phyloP scores from a whole-genome alignment of 2,888 invertebrate species.

The Rhabditoides inermis region DNA sequence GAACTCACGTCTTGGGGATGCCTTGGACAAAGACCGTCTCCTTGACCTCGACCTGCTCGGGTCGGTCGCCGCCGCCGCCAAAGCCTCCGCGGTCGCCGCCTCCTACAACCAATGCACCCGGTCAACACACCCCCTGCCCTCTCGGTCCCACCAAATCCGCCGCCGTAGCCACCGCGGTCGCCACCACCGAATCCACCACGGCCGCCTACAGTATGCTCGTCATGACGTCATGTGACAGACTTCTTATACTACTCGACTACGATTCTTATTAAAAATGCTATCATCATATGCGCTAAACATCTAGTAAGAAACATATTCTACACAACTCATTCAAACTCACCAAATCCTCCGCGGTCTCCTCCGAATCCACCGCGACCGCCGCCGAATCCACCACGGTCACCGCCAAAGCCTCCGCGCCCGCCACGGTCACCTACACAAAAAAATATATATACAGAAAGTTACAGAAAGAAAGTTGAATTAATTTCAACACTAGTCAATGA shows the following conservation, averaged over 20 bases:
- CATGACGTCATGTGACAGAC: background rate
- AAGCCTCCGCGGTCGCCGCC: slow-evolving; percentile 12
- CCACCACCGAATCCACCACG: background rate
- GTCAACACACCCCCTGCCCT: slow-evolving; percentile 16
- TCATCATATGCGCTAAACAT: too few relatives aligned
- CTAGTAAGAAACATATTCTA: too few relatives aligned
- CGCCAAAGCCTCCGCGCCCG: slow-evolving; percentile 6
- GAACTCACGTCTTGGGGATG: slow-evolving; percentile 25
- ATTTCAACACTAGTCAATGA: too few relatives aligned
- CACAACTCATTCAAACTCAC: too few relatives aligned
- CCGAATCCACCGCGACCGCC: slow-evolving; percentile 6
- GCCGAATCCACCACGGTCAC: slow-evolving; percentile 17
- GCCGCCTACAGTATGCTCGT: background rate
- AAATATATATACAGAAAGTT: too few relatives aligned
- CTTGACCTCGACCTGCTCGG: slow-evolving; percentile 35
- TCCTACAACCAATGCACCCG: too few relatives aligned
- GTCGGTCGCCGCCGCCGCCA: slow-evolving; percentile 17
- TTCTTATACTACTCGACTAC: background rate
- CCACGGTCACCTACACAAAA: background rate
- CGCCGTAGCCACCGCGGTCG: background rate
- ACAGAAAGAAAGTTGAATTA: too few relatives aligned
- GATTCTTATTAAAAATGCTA: background rate
- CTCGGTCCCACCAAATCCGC: slow-evolving; percentile 8
- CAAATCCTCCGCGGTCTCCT: too few relatives aligned
- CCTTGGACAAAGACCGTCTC: slow-evolving; percentile 46